Base-by-base conservation (phyloP, 2,113 vertebrate genomes). In the Sterna hirundo region DNA sequence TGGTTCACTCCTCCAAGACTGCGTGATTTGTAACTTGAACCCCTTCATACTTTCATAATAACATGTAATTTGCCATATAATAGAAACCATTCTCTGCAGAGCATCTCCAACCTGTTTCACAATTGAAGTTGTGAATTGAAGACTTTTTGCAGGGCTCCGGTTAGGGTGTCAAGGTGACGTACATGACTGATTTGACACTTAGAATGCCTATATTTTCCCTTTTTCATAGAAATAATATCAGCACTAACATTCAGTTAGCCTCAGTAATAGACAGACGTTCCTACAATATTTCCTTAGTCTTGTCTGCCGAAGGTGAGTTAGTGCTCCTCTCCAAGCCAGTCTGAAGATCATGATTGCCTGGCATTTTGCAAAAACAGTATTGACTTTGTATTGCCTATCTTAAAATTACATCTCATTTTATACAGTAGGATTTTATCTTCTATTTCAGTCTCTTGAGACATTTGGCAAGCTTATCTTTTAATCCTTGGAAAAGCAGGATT, bases 401-500 rank as follows among this genome's bases (percentile, higher is more conserved):
- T 86, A 83, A 95, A 88, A 90, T 64, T 87, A 34, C 5, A 68
- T 61, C 23, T 81, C 40, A 57, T 93, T 90, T 86, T 83, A 68
- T 89, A 58, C 20, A 77, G 42, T 15, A 80, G 40, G 57, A 91
- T 87, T 92, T 87, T 74, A 58, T 77, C 27, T 70, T 84, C 55
- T 82, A 62, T 93, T 94, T 94, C 61, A 77, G 36, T 74, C 62
- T 87, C 49, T 93, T 91, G 66, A 89, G 52, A 87, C 44, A 54
- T 85, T 93, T 89, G 36, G 17, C 10, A 82, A 93, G 78, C 18
- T 94, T 94, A 66, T 76, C 16, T 80, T 95, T 80, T 87, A 90
- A 86, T 83, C 77, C 62, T 76, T 77, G 51, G 62, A 85, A 95
- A 94, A 84, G 22, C 26, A 69, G 58, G 40, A 57, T 93, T 95